Conservation (phyloP, 2,888 invertebrate genomes). For the Drosophila vallismaia region DNA sequence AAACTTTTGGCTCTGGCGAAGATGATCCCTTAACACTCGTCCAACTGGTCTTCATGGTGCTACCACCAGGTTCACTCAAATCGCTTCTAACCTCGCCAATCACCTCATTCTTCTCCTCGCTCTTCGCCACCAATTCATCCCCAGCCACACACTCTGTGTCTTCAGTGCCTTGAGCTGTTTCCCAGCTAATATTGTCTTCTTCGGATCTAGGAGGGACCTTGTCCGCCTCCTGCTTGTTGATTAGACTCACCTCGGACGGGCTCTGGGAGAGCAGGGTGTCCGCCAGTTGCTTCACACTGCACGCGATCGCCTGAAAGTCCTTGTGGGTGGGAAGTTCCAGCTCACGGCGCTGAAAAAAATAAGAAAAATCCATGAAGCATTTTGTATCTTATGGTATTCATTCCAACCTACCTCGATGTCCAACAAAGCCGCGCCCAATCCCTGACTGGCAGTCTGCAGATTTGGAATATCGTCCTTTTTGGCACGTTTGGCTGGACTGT, state of each 20-base stretch:
- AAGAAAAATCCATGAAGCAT: too few species aligned
- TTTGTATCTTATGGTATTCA: too few species aligned
- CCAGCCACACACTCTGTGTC: background rate
- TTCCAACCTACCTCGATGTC: constrained; percentile 66
- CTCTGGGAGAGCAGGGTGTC: constrained; percentile 75
- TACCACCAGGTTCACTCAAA: background rate
- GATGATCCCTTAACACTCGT: constrained; percentile 3
- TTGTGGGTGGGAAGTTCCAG: constrained; percentile 77
- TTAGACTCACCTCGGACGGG: constrained; percentile 56
- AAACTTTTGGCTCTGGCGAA: background rate
- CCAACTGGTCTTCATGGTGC: background rate
- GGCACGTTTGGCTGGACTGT: constrained; percentile 77
- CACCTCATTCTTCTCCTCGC: too few species aligned
- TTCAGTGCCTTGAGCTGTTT: background rate
- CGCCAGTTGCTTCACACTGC: constrained; percentile 81
- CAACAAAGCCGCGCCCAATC: constrained; percentile 75
- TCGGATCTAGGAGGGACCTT: background rate
- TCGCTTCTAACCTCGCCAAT: background rate
- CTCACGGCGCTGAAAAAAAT: constrained; percentile 66
- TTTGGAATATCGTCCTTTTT: constrained; percentile 70
- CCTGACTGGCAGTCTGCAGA: constrained; percentile 71
- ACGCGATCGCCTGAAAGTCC: constrained; percentile 80
- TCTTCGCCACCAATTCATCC: background rate
- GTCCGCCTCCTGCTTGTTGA: background rate
- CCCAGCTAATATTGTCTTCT: constrained; percentile 1